Conservation (phyloP, 2,113 vertebrate genomes). For the Antechinus flavipes region DNA sequence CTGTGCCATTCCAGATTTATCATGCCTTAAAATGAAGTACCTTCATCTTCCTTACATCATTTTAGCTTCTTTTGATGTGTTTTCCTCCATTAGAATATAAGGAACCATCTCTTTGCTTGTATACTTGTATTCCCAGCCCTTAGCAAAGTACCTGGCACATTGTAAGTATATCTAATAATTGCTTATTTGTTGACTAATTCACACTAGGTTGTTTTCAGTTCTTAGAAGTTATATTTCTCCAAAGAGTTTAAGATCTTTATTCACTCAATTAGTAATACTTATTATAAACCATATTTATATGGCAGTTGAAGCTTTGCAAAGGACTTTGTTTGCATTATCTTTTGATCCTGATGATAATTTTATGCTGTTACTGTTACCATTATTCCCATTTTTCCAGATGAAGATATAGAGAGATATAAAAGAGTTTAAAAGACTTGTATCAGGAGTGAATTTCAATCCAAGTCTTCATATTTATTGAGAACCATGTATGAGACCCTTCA, state of each 20-base stretch:
- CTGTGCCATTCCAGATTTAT: not conserved
- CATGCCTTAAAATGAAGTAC: not conserved
- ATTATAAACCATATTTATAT: not conserved
- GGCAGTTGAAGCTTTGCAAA: not conserved
- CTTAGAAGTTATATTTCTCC: not conserved
- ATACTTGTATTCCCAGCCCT: not conserved
- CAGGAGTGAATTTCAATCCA: not conserved
- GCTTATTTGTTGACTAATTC: not conserved
- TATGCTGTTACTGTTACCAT: not conserved
- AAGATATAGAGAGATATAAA: not conserved
- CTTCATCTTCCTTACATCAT: not conserved
- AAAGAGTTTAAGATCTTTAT: not conserved
- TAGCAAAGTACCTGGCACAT: not conserved
- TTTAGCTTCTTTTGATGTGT: not conserved
- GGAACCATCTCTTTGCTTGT: not conserved
- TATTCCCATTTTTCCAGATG: not conserved
- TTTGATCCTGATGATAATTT: too few species aligned
- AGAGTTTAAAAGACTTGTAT: not conserved
- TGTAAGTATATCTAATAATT: not conserved
- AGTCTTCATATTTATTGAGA: not conserved
- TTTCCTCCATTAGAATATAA: not conserved
- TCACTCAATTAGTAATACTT: not conserved
- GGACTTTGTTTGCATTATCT: not conserved
- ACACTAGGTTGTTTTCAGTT: not conserved
- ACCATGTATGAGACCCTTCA: not conserved